Percentiles rank a stretch among this genome's conserved stretches.
Evolutionary conservation across 2,888 invertebrate species (phyloP).

Genomic region (Nezara viridula): DNA sequence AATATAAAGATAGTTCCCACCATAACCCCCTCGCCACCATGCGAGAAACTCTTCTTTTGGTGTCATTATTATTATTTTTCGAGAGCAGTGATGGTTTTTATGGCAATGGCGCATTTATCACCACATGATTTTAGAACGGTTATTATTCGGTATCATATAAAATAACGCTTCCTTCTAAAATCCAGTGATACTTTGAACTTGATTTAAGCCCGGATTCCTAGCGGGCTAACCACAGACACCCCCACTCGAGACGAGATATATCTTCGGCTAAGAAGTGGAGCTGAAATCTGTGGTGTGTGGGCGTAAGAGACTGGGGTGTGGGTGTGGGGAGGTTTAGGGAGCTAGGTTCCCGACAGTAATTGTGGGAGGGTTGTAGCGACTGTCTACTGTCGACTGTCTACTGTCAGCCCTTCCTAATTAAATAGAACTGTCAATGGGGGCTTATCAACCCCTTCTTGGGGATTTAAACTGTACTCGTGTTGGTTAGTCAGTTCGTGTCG

Average conservation of each 20-base stretch:
- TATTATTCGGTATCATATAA: not conserved
- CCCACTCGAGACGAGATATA: not conserved
- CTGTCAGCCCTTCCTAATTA: not conserved
- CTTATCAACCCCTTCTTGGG: not conserved
- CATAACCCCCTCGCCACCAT: constrained; percentile 50
- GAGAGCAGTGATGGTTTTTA: constrained; percentile 95
- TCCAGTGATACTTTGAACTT: too few relatives aligned
- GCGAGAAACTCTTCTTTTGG: constrained; percentile 50
- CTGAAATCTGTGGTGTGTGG: not conserved
- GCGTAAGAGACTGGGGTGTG: not conserved
- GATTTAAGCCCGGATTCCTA: not conserved
- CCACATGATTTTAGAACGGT: constrained; percentile 94
- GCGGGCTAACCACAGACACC: not conserved
- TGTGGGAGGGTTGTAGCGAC: not conserved
- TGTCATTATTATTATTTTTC: constrained; percentile 81
- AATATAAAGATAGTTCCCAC: constrained; percentile 51
- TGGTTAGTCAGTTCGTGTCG: not conserved
- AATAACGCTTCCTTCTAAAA: not conserved
- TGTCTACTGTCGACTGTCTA: not conserved
- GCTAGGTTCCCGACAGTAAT: too few relatives aligned
- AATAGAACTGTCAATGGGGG: not conserved
- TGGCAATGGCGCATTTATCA: constrained; percentile 94
- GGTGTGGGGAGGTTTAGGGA: too few relatives aligned
- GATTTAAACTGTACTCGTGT: not conserved
- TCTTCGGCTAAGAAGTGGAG: not conserved